These are phyloP conservation scores for Myzus persicae DNA, from an alignment of 1,140 invertebrate genomes.

Conservation along the genomic window DNA sequence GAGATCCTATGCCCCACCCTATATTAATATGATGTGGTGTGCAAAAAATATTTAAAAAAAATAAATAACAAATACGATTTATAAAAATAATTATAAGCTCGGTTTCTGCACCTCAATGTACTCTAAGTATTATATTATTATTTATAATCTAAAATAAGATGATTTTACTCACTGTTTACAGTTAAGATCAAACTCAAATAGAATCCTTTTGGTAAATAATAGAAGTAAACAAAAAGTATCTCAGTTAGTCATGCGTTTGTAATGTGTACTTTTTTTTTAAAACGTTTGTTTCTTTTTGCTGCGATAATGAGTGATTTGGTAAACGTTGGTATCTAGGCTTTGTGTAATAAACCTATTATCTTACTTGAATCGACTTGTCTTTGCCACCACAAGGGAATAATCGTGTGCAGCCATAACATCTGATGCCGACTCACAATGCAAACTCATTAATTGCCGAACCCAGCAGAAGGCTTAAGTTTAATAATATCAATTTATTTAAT, in stretches of 20 bases:
- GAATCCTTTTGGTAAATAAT: background rate
- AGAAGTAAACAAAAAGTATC: background rate
- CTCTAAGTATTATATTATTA: background rate
- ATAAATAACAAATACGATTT: background rate
- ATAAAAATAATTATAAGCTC: background rate
- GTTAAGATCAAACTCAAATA: background rate
- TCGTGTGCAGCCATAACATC: background rate
- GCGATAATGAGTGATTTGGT: background rate
- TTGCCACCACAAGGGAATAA: background rate
- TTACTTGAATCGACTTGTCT: background rate
- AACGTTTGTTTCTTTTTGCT: background rate
- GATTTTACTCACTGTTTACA: background rate
- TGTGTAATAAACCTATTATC: background rate
- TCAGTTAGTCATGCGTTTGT: background rate
- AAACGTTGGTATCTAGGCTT: background rate
- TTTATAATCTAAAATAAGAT: background rate
- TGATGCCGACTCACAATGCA: background rate
- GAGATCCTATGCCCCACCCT: background rate
- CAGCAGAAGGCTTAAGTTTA: background rate
- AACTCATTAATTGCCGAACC: background rate
- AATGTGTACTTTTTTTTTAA: background rate
- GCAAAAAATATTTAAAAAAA: background rate
- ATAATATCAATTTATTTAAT: slow-evolving; percentile 37
- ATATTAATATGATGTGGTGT: background rate
- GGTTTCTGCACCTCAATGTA: background rate